phyloP scores from a whole-genome alignment of 2,797 vertebrate species.

The Lophotriccus pileatus region DNA sequence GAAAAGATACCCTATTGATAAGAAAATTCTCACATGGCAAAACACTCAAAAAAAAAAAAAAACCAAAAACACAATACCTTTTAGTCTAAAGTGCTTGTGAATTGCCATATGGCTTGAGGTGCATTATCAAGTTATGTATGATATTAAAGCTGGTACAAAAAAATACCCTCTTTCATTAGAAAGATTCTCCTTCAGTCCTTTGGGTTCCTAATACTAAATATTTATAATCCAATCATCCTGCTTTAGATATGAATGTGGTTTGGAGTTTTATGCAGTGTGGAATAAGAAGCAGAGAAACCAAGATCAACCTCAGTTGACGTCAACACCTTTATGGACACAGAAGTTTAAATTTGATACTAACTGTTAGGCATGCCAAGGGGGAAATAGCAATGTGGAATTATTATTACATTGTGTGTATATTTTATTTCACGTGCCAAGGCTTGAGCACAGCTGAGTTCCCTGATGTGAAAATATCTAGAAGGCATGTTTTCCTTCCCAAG shows the following conservation, averaged over 20 bases:
- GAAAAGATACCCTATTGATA: not conserved
- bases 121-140: not conserved
- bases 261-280: not conserved
- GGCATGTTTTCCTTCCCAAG: slow-evolving; percentile 44
- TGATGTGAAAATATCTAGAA: slow-evolving; percentile 55
- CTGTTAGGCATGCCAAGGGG: not conserved
- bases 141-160: not conserved
- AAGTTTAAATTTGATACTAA: slow-evolving; percentile 12
- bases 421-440: slow-evolving; percentile 43
- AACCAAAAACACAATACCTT: not conserved
- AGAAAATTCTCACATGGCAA: not conserved
- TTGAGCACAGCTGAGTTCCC: slow-evolving; percentile 16
- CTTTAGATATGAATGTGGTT: not conserved
- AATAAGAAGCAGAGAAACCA: slow-evolving; percentile 34
- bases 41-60: not conserved
- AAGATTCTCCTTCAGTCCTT: not conserved
- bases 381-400: slow-evolving; percentile 35
- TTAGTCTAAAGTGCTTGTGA: not conserved
- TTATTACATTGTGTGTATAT: slow-evolving; percentile 49
- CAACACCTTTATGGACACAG: not conserved
- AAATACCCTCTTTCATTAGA: not conserved
- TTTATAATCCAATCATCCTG: not conserved
- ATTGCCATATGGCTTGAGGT: not conserved
- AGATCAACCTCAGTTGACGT: not conserved
- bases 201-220: not conserved